Conservation (phyloP, 2,797 vertebrate species). For the Ciconia nigra region DNA sequence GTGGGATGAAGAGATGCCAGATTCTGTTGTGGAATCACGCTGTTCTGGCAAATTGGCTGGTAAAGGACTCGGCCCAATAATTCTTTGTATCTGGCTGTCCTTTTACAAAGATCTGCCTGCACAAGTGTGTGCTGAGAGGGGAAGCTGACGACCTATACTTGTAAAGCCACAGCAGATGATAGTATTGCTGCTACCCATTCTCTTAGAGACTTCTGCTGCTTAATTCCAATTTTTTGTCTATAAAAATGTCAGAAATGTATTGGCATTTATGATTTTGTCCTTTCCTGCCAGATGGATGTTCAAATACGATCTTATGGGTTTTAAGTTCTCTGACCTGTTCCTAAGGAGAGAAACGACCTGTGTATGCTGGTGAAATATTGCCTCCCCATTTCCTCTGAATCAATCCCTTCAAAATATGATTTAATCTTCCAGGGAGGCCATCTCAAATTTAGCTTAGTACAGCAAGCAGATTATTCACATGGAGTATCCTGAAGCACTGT, state of each 20-base stretch:
- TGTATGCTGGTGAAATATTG: not conserved
- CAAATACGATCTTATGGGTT: not conserved
- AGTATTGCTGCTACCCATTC: not conserved
- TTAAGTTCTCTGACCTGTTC: not conserved
- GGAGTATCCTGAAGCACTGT: not conserved
- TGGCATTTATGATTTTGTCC: not conserved
- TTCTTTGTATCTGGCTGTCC: not conserved
- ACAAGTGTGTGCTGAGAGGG: not conserved
- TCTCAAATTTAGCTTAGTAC: not conserved
- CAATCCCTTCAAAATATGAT: not conserved
- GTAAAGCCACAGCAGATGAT: not conserved
- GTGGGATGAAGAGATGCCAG: not conserved
- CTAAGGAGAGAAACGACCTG: not conserved
- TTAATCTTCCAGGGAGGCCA: not conserved
- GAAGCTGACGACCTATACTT: not conserved
- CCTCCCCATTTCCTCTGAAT: not conserved
- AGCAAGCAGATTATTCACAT: not conserved
- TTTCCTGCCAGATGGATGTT: not conserved
- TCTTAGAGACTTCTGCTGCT: not conserved
- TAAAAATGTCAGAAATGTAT: not conserved
- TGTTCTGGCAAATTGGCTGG: not conserved
- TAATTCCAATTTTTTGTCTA: not conserved
- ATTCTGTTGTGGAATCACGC: not conserved
- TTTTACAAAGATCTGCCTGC: not conserved
- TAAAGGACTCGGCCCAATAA: not conserved